Conservation (phyloP, 2,797 vertebrate genomes). For the Siniperca scherzeri region DNA sequence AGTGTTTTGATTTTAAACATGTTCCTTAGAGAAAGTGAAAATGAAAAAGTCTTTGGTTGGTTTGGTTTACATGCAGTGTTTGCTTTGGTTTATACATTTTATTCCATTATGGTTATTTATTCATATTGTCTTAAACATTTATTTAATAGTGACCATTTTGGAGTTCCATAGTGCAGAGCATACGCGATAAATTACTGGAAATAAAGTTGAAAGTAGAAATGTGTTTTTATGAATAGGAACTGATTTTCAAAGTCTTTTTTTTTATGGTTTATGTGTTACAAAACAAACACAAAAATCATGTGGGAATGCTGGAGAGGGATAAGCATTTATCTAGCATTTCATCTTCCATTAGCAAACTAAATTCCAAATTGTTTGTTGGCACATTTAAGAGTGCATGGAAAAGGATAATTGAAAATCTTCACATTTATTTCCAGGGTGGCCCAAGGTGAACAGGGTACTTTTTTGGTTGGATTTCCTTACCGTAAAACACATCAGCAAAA, state of each 20-base stretch:
- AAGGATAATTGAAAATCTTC: conserved; percentile 1
- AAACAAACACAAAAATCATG: conserved; percentile 8
- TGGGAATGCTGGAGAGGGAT: conserved; percentile 25
- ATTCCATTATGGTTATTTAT: background rate
- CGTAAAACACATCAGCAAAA: conserved; percentile 99
- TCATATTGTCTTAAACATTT: background rate
- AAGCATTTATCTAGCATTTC: background rate
- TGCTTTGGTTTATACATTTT: background rate
- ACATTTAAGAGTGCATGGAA: background rate
- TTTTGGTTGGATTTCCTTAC: conserved; percentile 88
- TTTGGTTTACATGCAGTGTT: background rate
- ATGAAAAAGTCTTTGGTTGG: no score
- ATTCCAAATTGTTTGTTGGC: background rate
- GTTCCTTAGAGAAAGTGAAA: no score
- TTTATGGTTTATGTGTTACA: conserved; percentile 21
- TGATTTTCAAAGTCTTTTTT: background rate
- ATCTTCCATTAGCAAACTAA: conserved; percentile 5
- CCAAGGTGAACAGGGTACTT: background rate
- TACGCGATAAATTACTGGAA: background rate
- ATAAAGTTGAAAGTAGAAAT: background rate
- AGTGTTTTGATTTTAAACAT: background rate
- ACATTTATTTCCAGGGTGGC: background rate
- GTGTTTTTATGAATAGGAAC: background rate
- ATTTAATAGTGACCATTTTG: background rate
- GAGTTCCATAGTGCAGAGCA: background rate